These are phyloP conservation scores for Nemotelus pantherinus DNA, from an alignment of 2,888 invertebrate genomes.

Conservation along the genomic window DNA sequence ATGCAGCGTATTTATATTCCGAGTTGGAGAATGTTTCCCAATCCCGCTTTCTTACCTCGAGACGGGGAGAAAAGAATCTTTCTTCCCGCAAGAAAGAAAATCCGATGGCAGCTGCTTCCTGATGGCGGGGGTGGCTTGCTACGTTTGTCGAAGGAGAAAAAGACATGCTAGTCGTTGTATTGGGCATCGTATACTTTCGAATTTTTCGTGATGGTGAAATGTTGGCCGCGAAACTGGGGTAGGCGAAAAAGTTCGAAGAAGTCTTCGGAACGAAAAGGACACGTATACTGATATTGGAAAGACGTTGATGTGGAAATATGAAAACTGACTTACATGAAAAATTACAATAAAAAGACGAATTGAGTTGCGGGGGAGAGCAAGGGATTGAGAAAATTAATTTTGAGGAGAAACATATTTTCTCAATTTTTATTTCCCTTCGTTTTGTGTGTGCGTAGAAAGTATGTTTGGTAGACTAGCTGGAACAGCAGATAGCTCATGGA, in stretches of 20 bases:
- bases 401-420: conserved; percentile 6
- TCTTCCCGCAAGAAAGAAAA: background rate
- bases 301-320: background rate
- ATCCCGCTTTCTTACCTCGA: background rate
- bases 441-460: conserved; percentile 6
- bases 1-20: background rate
- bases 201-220: background rate
- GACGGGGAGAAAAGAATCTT: background rate
- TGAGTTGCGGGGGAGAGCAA: background rate
- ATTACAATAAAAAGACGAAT: conserved; percentile 4
- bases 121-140: background rate
- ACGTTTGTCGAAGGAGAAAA: background rate
- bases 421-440: background rate
- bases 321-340: background rate
- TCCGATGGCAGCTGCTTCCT: background rate
- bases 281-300: background rate
- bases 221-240: background rate
- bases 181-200: too few relatives aligned
- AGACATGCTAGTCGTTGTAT: too few relatives aligned
- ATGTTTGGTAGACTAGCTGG: background rate
- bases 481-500: background rate
- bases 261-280: background rate
- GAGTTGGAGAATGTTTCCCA: too few relatives aligned
- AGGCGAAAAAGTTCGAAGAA: background rate
- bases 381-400: background rate